Evolutionary conservation across 2,888 invertebrate species (phyloP), one percentile per base, ranked within the genome.

Genomic region (Incurvaria masculella): DNA sequence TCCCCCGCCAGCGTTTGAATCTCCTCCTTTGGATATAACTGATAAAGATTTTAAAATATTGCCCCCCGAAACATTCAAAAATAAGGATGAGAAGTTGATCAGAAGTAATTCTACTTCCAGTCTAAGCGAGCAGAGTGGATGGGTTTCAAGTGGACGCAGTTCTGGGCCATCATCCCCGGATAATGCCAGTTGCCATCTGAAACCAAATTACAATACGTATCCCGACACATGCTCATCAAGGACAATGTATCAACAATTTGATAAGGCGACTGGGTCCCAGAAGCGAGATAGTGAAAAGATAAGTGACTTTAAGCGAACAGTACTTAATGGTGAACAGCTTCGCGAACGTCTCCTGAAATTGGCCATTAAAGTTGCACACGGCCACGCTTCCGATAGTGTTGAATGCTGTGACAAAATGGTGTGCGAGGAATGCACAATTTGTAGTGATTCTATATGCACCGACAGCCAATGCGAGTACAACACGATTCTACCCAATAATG

Each of bases 121-220:
- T 50, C 69, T 88, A 51, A 91, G 91, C 59, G 92, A 92, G 66
- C 89, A 90, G 66, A 91, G 91, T 61, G 92, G 92, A 1, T 93
- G 92, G 91, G 91, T 92, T 1, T 91, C 91, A 23, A 91, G 90
- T 58, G 84, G 87, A 42, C 79, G 83, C 41, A 86, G 84, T 60
- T 84, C 86, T 45, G 81, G 80, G 18, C 80, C 80, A n/a, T 84
- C 85, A 0, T 80, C 83, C 46, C 85, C 84, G 4, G 85, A 85
- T 59, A 71, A 72, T 59, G 71, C 68, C 46, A 80, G 69, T 66
- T 72, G 66, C 73, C 79, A 72, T 69, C 76, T 68, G 69, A 79
- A 66, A 61, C 80, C 66, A 66, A 81, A 63, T 61, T 76, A 65
- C 51, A 56, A 59, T 53, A 66, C 61, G 57, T 69, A 66, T 56